phyloP scores from a whole-genome alignment of 2,797 vertebrate species.

The Pelodytes ibericus region DNA sequence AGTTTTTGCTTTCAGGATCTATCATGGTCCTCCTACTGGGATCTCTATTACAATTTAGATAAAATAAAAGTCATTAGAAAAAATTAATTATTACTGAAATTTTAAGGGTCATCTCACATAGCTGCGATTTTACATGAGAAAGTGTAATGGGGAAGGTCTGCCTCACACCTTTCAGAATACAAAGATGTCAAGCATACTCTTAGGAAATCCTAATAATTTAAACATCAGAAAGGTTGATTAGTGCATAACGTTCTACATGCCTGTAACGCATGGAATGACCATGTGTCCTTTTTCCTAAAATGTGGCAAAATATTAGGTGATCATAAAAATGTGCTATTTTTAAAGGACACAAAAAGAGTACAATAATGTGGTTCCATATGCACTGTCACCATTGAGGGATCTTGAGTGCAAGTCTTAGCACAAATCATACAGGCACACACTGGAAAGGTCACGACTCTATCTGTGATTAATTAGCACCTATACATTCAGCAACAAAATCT shows the following conservation, averaged over 20 bases:
- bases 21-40: background rate
- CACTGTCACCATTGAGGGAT: background rate
- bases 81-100: too few species aligned
- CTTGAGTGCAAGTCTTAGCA: background rate
- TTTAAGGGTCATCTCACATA: too few species aligned
- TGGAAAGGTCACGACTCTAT: background rate
- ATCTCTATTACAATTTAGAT: background rate
- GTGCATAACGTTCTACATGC: too few species aligned
- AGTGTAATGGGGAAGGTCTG: too few species aligned
- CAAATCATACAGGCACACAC: background rate
- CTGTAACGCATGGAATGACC: too few species aligned
- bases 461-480: background rate
- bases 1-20: conserved; percentile 1
- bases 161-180: too few species aligned
- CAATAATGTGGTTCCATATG: background rate
- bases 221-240: too few species aligned
- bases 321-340: background rate
- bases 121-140: too few species aligned
- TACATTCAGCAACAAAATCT: background rate
- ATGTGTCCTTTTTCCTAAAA: too few species aligned
- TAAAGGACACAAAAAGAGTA: background rate
- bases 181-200: too few species aligned
- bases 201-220: too few species aligned
- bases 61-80: background rate
- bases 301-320: too few species aligned